Base-by-base conservation (phyloP, 2,113 vertebrate genomes). In the Coptodon rendalli region DNA sequence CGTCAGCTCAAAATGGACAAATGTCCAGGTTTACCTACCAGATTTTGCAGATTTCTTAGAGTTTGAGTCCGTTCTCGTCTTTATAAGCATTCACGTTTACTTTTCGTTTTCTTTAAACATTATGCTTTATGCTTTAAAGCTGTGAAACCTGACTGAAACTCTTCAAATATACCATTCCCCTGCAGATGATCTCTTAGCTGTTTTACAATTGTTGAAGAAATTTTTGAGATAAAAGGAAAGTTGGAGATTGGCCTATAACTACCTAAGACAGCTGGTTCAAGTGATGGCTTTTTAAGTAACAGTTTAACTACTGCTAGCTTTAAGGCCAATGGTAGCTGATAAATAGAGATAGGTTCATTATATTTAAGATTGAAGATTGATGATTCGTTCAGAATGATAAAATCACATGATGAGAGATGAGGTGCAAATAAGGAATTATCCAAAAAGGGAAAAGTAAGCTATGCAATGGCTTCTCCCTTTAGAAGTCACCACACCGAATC, bases 31-130 rank as follows among this genome's bases (percentile, higher is more conserved):
- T 50, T 50, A 19, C 9, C 1, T 50, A 12, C 27, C 71, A 31
- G 71, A 50, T 50, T 29, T 50, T 78, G 4, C 71, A 50, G 27
- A 50, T 78, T 50, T 78, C 4, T 78, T 31, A 19, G 16, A 50
- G 71, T 31, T 50, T 31, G 24, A 78, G 43, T 78, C 43, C 1
- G 3, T 78, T 3, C 6, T 19, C 2, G 0, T 19, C 43, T 78
- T 31, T 48, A 76, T 29, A 48, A 76, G 0, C 43, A 29, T 12
- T 76, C 0, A 3, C 14, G 2, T 48, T 71, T 22, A 63, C 29
- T 19, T 34, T 19, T 22, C 22, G 22, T 22, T 48, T 76, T 48
- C 40, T 76, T 76, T 48, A 48, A 76, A 76, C 34, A 66, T 22
- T 66, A 22, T 38, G 34, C 38, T 40, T 40, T 40, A 40, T 40